These are phyloP conservation scores for Rostratula benghalensis DNA, from an alignment of 2,113 vertebrate genomes.

Conservation along the genomic window DNA sequence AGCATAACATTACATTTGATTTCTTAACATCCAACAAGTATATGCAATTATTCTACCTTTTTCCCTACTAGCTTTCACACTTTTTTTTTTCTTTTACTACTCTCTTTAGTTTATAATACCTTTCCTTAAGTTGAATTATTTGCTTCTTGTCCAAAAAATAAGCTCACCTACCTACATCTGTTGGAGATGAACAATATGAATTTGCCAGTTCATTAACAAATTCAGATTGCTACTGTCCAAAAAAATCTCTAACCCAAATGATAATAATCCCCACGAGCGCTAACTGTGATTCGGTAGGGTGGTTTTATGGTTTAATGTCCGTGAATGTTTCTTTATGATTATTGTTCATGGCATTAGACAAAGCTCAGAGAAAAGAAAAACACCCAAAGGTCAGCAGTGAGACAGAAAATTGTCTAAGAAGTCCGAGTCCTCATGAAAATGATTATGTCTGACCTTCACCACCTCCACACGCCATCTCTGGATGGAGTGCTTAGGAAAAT, in stretches of 20 bases:
- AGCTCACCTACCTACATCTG: not conserved
- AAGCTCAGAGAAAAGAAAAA: not conserved
- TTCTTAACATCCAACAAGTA: not conserved
- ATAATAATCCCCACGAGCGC: not conserved
- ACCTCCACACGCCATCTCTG: not conserved
- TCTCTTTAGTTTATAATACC: not conserved
- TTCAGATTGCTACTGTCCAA: not conserved
- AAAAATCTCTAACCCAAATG: not conserved
- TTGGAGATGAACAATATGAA: not conserved
- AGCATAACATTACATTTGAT: not conserved
- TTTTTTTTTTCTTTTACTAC: not conserved
- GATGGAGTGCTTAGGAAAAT: not conserved
- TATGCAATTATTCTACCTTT: not conserved
- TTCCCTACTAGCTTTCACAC: not conserved
- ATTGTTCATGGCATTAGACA: slow-evolving; percentile 36
- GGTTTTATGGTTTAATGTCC: not conserved
- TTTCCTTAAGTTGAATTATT: not conserved
- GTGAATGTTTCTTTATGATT: slow-evolving; percentile 10
- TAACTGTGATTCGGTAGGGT: not conserved
- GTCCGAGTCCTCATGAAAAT: not conserved
- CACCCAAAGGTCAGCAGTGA: slow-evolving; percentile 11
- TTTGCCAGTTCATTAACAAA: not conserved
- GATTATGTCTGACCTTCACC: not conserved
- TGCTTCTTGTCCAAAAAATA: not conserved
- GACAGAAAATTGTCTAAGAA: not conserved